A percentile compares a stretch with the other conserved stretches of the same genome.
phyloP scores from a whole-genome alignment of 2,113 vertebrate species.

The Delphinapterus leucas region DNA sequence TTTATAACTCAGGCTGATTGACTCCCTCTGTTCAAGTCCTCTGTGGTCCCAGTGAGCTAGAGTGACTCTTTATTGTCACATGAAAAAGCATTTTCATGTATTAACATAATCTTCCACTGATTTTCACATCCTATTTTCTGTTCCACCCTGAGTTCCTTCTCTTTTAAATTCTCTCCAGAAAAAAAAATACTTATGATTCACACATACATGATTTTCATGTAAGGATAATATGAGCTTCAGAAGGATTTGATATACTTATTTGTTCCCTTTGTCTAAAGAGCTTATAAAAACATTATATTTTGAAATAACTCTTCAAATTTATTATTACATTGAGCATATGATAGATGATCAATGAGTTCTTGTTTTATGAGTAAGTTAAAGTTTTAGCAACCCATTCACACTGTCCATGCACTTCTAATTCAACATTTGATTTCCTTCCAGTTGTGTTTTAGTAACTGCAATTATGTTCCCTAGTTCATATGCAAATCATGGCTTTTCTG shows the following conservation, averaged over 20 bases:
- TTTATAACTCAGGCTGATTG: neutral
- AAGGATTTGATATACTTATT: neutral
- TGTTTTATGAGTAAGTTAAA: neutral
- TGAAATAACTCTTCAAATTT: neutral
- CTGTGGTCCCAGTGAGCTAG: neutral
- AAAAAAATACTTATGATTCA: constrained; percentile 11
- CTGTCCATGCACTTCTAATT: neutral
- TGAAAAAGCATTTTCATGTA: neutral
- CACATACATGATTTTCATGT: neutral
- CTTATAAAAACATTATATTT: neutral
- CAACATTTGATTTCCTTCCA: neutral
- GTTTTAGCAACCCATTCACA: neutral
- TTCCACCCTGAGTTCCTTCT: neutral
- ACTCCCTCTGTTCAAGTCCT: neutral
- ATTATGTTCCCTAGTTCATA: neutral
- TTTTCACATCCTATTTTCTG: neutral
- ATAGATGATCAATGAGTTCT: neutral
- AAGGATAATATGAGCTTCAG: neutral
- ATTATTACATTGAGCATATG: neutral
- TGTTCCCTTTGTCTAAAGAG: neutral
- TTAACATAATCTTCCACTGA: neutral
- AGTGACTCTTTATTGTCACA: neutral
- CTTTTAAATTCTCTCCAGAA: neutral
- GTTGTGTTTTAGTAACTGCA: neutral
- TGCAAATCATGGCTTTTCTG: neutral